Conservation (phyloP, 2,888 invertebrate genomes). For the Lasioglossum calceatum region DNA sequence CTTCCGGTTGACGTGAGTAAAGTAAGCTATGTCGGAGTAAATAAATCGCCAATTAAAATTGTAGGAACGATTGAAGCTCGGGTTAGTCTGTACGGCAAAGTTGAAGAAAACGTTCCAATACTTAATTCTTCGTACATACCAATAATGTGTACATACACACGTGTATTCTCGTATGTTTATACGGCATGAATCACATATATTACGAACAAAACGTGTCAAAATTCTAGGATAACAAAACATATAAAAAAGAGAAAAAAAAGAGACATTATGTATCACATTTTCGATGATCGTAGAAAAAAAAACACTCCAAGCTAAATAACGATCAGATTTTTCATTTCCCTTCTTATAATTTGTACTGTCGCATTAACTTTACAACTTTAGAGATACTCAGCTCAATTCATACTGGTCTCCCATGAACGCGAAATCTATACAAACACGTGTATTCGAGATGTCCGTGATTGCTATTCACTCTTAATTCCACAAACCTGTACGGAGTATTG, state of each 20-base stretch:
- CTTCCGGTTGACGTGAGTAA: too few relatives aligned
- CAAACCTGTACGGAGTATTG: slow-evolving; percentile 87
- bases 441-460: slow-evolving; percentile 98
- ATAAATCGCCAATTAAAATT: too few relatives aligned
- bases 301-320: slow-evolving; percentile 49
- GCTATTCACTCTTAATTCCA: slow-evolving; percentile 95
- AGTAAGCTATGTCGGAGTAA: too few relatives aligned
- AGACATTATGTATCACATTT: slow-evolving; percentile 20
- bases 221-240: slow-evolving; percentile 7
- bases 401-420: slow-evolving; percentile 94
- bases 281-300: slow-evolving; percentile 33
- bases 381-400: slow-evolving; percentile 65
- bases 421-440: slow-evolving; percentile 98
- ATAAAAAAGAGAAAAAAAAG: slow-evolving; percentile 26
- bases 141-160: slow-evolving; percentile 8
- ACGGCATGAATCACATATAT: too few relatives aligned
- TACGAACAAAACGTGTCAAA: slow-evolving; percentile 22
- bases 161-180: neutral
- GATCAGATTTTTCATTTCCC: slow-evolving; percentile 24
- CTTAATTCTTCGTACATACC: slow-evolving; percentile 25
- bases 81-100: too few relatives aligned
- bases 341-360: slow-evolving; percentile 77
- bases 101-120: too few relatives aligned
- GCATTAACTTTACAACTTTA: slow-evolving; percentile 64
- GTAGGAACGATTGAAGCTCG: too few relatives aligned